phyloP scores from a whole-genome alignment of 2,113 vertebrate genomes.

The Antennarius striatus region DNA sequence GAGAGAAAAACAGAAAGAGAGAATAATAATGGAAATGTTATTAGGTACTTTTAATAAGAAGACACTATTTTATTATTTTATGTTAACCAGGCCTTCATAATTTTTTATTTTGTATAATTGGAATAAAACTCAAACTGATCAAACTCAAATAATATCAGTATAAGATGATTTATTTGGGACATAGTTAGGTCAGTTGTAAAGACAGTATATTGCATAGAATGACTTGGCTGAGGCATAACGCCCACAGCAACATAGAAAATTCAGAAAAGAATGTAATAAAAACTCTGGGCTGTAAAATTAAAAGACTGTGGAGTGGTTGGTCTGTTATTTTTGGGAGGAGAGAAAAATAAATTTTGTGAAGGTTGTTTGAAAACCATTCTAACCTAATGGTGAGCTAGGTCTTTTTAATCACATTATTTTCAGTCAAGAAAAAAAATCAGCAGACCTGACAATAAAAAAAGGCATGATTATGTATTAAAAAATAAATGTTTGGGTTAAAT shows the following conservation, averaged over 20 bases:
- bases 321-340: too few relatives aligned
- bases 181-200: conserved; percentile 62
- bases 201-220: conserved; percentile 75
- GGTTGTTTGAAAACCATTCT: conserved; percentile 10
- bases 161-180: conserved; percentile 77
- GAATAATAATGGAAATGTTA: conserved; percentile 38
- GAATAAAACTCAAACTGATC: conserved; percentile 3
- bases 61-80: conserved; percentile 34
- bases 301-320: not conserved
- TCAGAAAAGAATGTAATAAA: conserved; percentile 27
- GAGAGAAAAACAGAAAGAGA: conserved; percentile 4
- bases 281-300: not conserved
- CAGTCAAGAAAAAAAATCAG: conserved; percentile 16
- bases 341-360: not conserved
- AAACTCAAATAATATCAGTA: conserved; percentile 32
- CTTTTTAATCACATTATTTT: conserved; percentile 9
- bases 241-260: conserved; percentile 33
- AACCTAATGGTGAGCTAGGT: not conserved
- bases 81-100: not conserved
- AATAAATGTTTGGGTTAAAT: conserved; percentile 32
- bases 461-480: conserved; percentile 3
- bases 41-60: conserved; percentile 15
- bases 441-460: conserved; percentile 25
- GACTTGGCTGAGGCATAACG: conserved; percentile 39
- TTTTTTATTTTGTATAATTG: not conserved